Conservation (phyloP, 2,113 vertebrate genomes). For the Ramphastos sulfuratus region DNA sequence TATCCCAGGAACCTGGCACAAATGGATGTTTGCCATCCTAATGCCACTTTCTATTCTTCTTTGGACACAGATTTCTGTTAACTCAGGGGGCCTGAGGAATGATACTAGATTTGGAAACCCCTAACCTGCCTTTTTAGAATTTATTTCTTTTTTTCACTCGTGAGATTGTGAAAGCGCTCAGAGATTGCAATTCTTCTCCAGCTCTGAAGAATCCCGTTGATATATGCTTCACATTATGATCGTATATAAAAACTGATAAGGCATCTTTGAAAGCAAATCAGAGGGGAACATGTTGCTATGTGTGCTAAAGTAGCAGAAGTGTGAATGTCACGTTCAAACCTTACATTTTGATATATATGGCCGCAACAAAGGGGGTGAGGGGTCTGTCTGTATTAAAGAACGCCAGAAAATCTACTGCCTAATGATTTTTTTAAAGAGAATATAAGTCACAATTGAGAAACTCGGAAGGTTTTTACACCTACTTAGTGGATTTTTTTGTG, state of each 20-base stretch:
- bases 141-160: background rate
- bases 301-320: conserved; percentile 33
- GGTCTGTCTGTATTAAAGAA: conserved; percentile 43
- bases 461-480: conserved; percentile 20
- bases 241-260: conserved; percentile 64
- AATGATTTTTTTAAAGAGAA: conserved; percentile 59
- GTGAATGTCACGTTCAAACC: conserved; percentile 31
- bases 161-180: background rate
- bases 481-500: conserved; percentile 11
- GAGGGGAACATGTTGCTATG: background rate
- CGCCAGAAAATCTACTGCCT: conserved; percentile 57
- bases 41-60: background rate
- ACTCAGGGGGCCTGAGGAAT: background rate
- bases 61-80: background rate
- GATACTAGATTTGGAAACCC: background rate
- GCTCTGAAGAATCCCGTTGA: conserved; percentile 33
- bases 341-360: conserved; percentile 46
- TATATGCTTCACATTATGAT: conserved; percentile 56
- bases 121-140: background rate
- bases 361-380: conserved; percentile 17
- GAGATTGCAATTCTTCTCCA: conserved; percentile 41
- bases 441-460: conserved; percentile 61
- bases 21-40: background rate
- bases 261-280: conserved; percentile 64
- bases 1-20: background rate